Evolutionary conservation across 2,113 vertebrate genomes (phyloP).

Genomic region (Gnathonemus echidnorhynchus): DNA sequence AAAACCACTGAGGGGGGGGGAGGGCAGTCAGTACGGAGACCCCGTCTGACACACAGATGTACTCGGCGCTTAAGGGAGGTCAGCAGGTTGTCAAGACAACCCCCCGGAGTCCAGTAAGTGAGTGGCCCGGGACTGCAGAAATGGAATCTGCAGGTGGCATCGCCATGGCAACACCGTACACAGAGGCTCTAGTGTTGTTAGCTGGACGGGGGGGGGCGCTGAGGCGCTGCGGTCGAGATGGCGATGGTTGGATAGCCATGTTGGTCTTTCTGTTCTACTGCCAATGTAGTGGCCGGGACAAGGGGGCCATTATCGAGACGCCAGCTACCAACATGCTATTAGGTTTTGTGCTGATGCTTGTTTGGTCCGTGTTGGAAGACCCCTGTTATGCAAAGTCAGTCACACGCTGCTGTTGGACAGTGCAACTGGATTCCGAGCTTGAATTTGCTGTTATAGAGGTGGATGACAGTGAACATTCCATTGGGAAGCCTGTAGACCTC

Average conservation of each 20-base stretch:
- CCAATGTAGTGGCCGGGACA: background rate
- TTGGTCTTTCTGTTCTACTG: background rate
- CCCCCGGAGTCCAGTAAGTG: background rate
- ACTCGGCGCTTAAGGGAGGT: background rate
- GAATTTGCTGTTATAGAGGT: background rate
- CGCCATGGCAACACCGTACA: background rate
- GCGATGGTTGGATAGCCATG: background rate
- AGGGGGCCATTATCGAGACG: background rate
- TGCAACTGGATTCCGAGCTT: background rate
- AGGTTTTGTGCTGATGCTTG: background rate
- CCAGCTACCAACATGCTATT: background rate
- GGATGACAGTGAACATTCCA: background rate
- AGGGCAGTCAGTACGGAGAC: background rate
- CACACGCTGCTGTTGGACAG: background rate
- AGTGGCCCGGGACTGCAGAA: background rate
- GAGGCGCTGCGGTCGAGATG: background rate
- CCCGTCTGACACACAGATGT: background rate
- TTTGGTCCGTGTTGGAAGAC: background rate
- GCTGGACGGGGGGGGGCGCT: background rate
- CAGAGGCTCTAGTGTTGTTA: background rate
- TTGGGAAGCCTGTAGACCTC: background rate
- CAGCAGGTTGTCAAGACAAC: background rate
- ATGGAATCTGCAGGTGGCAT: background rate
- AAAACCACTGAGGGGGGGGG: background rate
- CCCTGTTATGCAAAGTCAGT: background rate